Conservation (phyloP, 64 coral and sea anemone genomes). For the Hydrozoanthus tunicans region DNA sequence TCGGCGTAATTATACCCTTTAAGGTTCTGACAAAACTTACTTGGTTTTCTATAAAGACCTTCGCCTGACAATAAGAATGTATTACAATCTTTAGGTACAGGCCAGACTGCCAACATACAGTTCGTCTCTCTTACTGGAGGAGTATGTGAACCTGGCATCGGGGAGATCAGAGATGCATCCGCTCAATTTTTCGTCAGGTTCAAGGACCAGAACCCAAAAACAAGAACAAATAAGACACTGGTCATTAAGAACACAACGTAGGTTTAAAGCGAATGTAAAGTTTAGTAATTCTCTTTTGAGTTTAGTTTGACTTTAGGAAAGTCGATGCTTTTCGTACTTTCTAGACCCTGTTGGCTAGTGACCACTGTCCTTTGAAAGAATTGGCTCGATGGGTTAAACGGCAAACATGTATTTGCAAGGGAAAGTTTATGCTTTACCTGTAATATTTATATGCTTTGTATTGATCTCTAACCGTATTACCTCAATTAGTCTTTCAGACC, state of each 20-base stretch:
- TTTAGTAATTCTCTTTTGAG: background rate
- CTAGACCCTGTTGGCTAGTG: too few species aligned
- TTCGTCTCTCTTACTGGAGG: slow-evolving; percentile 83
- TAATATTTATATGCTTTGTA: too few species aligned
- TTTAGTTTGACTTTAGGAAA: background rate
- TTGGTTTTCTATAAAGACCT: too few species aligned
- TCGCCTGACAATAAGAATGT: background rate
- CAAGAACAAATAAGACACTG: slow-evolving; percentile 69
- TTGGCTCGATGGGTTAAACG: too few species aligned
- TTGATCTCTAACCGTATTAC: too few species aligned
- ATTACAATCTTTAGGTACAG: slow-evolving; percentile 58
- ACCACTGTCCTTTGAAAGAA: too few species aligned
- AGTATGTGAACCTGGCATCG: slow-evolving; percentile 75
- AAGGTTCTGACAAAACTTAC: too few species aligned
- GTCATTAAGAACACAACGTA: slow-evolving; percentile 96
- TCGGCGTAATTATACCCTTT: too few species aligned
- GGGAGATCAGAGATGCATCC: slow-evolving; percentile 84
- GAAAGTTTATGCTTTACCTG: too few species aligned
- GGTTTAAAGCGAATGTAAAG: slow-evolving; percentile 7
- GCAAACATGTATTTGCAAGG: too few species aligned
- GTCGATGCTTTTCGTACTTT: too few species aligned
- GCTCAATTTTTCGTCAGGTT: slow-evolving; percentile 81
- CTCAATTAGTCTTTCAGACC: too few species aligned
- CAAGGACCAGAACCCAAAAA: slow-evolving; percentile 77
- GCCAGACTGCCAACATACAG: slow-evolving; percentile 92